These are phyloP conservation scores for pig (Sus scrofa) DNA, from an alignment of 2,113 vertebrate species.

Conservation along the genomic window T2T-Sscrofa CM000827.6:86301501-86302000, in stretches of 20 bases:
- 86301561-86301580: not conserved
- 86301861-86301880: not conserved
- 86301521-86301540: not conserved
- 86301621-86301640: not conserved
- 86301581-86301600: not conserved
- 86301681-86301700: slow-evolving; percentile 2
- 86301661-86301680: not conserved
- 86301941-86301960: not conserved
- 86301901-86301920: not conserved
- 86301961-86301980: not conserved
- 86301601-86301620: not conserved
- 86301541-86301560: not conserved
- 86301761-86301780: slow-evolving; percentile 4
- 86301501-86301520: not conserved
- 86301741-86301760: not conserved
- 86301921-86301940: not conserved
- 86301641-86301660: not conserved
- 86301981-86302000: not conserved
- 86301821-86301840: slow-evolving; percentile 48
- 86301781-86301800: not conserved
- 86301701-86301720: not conserved
- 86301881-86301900: not conserved
- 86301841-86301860: not conserved
- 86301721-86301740: not conserved
- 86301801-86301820: not conserved